phyloP scores from a whole-genome alignment of 2,113 vertebrate genomes.

The Sceloporus tristichus region DNA sequence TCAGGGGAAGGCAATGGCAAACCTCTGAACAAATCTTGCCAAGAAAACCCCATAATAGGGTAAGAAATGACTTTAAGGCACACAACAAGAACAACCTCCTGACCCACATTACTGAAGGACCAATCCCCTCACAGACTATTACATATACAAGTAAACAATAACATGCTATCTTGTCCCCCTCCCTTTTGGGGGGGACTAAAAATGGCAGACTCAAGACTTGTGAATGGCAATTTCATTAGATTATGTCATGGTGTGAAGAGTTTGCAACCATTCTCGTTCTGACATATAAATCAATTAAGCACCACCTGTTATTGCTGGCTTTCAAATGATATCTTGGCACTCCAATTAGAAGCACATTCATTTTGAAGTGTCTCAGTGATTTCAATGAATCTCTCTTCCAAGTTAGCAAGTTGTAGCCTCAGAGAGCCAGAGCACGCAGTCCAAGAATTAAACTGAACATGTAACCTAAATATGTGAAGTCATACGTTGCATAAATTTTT shows the following conservation, averaged over 20 bases:
- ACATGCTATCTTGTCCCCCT: neutral
- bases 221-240: conserved; percentile 2
- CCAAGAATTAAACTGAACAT: conserved; percentile 59
- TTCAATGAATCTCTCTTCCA: conserved; percentile 19
- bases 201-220: neutral
- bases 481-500: conserved; percentile 70
- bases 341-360: conserved; percentile 5
- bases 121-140: too few species aligned
- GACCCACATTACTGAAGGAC: too few species aligned
- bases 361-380: conserved; percentile 33
- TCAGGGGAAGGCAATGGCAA: too few species aligned
- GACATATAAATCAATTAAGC: conserved; percentile 9
- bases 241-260: conserved; percentile 1
- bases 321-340: conserved; percentile 23
- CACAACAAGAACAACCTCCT: too few species aligned
- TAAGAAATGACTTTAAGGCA: too few species aligned
- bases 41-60: too few species aligned
- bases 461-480: conserved; percentile 42
- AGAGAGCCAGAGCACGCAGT: conserved; percentile 53
- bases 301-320: conserved; percentile 16
- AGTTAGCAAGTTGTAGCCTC: conserved; percentile 45
- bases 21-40: too few species aligned
- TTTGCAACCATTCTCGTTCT: neutral
- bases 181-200: neutral
- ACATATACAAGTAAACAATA: too few species aligned